Base-by-base conservation (phyloP, 2,888 invertebrate species). In the Scaptodrosophila latifasciaeformis region DNA sequence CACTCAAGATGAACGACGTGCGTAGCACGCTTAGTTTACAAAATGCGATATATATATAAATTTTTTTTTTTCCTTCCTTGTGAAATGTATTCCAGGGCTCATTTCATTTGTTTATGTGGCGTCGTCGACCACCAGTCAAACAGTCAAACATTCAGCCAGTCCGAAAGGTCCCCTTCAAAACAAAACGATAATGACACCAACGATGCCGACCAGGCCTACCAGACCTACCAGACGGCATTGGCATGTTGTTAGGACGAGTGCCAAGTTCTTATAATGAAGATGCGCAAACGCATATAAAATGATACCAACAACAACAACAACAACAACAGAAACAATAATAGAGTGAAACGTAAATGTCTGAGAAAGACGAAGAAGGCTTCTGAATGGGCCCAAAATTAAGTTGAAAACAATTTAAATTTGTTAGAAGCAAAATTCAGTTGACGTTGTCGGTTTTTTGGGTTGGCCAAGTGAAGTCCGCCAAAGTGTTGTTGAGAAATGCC, bases 71-170 rank as follows among this genome's bases (percentile, higher is more conserved):
- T n/a, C n/a, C n/a, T n/a, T n/a, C 17, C 10, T 37, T 21, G 21
- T 19, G 18, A 19, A 13, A 39, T n/a, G 39, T 18, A 39, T 39
- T 62, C 61, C 70, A 46, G 37, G 72, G 57, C 74, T 69, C 78
- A 80, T 74, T 74, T 77, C 74, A 52, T 69, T 72, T 72, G 70
- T 64, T 80, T 63, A 76, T 77, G 74, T 53, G 40, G 66, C 67
- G 46, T 27, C 13, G 37, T 35, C 21, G 30, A 6, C 24, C 44
- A 27, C 17, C 52, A 18, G 39, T 39, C 39, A 27, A 42, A 31
- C 40, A 63, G 54, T 54, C 59, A 31, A n/a, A 31, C 10, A 10
- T 5, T n/a, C 31, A 21, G 19, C 17, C 39, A n/a, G 13, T 7
- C 13, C 24, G 24, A 24, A 24, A 3, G 3, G 24, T 5, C 24